Percentiles rank a stretch among this genome's conserved stretches.
These are phyloP conservation scores for Hippopotamyrus pictus DNA, from an alignment of 2,797 vertebrate species.

Conservation along the genomic window DNA sequence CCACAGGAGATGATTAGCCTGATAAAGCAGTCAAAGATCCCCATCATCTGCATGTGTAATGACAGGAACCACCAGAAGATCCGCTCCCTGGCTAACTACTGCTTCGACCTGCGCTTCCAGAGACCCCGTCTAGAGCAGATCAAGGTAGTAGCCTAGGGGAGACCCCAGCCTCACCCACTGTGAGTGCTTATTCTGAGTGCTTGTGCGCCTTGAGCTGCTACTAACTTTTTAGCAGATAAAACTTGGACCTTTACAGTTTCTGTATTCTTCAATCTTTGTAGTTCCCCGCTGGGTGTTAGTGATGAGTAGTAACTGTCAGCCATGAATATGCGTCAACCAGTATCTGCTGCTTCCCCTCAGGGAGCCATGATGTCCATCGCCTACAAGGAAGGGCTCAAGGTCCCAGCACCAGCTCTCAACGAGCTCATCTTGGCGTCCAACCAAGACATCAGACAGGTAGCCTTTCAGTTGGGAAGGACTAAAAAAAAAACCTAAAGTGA, in stretches of 20 bases:
- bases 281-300: background rate
- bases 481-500: background rate
- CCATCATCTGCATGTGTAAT: slow-evolving; percentile 98
- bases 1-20: slow-evolving; percentile 83
- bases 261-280: background rate
- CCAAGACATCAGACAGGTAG: slow-evolving; percentile 94
- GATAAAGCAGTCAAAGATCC: slow-evolving; percentile 84
- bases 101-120: slow-evolving; percentile 91
- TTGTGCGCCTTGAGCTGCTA: background rate
- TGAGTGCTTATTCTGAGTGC: background rate
- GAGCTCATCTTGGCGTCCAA: slow-evolving; percentile 93
- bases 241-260: background rate
- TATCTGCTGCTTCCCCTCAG: slow-evolving; percentile 49
- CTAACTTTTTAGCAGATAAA: background rate
- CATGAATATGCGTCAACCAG: background rate
- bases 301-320: background rate
- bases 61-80: slow-evolving; percentile 96
- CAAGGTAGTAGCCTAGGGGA: slow-evolving; percentile 66
- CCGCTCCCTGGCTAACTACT: slow-evolving; percentile 87
- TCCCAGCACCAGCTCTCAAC: slow-evolving; percentile 88
- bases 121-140: slow-evolving; percentile 91
- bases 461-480: background rate
- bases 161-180: background rate
- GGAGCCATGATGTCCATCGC: slow-evolving; percentile 95
- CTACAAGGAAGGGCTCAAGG: slow-evolving; percentile 90